Evolutionary conservation across 2,113 vertebrate species (phyloP).

Genomic region (Piprites chloris): DNA sequence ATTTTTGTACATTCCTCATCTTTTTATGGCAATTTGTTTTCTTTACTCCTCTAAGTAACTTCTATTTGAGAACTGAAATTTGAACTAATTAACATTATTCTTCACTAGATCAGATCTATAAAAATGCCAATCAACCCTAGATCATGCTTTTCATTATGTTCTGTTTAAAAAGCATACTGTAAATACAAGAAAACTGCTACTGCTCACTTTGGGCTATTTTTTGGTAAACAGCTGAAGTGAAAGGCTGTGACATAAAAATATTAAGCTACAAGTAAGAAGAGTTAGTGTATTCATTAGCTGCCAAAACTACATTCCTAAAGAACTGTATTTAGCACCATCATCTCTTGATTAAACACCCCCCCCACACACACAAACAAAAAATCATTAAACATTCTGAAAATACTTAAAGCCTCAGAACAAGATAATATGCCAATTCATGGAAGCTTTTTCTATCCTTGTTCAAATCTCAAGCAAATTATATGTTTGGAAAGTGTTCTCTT

Average conservation of each 20-base stretch:
- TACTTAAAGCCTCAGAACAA: not conserved
- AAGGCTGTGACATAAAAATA: not conserved
- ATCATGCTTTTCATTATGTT: not conserved
- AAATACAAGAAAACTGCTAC: not conserved
- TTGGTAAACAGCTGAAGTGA: not conserved
- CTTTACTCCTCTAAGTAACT: not conserved
- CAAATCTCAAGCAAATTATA: not conserved
- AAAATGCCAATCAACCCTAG: not conserved
- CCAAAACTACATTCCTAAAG: not conserved
- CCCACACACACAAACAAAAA: not conserved
- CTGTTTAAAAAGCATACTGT: not conserved
- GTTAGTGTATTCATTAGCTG: not conserved
- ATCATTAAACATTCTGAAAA: not conserved
- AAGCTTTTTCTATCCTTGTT: not conserved
- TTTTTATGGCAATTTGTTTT: not conserved
- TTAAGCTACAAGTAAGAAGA: not conserved
- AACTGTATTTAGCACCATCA: not conserved
- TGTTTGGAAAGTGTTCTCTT: not conserved
- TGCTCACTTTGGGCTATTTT: not conserved
- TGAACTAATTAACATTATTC: not conserved
- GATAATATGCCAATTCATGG: rapidly evolving
- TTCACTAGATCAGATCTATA: not conserved
- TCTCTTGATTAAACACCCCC: not conserved
- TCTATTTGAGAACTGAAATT: not conserved
- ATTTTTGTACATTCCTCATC: not conserved